phyloP scores from a whole-genome alignment of 1,140 invertebrate species.

The Polypedilum pembai region DNA sequence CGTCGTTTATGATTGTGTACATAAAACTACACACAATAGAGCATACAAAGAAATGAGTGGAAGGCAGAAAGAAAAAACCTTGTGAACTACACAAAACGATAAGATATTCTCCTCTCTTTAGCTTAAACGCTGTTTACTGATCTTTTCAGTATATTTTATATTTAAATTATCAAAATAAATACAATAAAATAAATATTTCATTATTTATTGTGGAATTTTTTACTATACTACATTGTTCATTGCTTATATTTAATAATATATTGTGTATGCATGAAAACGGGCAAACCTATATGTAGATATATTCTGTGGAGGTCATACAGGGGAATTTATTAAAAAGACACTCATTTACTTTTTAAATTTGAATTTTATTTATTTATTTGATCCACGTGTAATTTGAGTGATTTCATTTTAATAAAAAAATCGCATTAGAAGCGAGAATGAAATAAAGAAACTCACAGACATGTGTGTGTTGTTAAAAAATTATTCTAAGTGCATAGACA shows the following conservation, averaged over 20 bases:
- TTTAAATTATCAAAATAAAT: slow-evolving; percentile 27
- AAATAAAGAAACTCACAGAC: too few relatives aligned
- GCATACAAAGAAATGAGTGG: background rate
- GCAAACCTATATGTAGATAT: background rate
- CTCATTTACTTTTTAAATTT: too few relatives aligned
- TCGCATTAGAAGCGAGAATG: too few relatives aligned
- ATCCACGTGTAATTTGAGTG: background rate
- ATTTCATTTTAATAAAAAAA: background rate
- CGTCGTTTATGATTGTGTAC: background rate
- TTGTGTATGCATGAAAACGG: background rate
- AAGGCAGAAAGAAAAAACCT: slow-evolving; percentile 15
- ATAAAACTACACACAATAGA: background rate
- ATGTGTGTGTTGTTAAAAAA: too few relatives aligned
- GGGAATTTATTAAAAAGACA: background rate
- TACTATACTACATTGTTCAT: slow-evolving; percentile 1
- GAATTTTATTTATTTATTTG: background rate
- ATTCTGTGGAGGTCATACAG: background rate
- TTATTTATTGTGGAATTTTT: slow-evolving; percentile 24
- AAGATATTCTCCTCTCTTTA: background rate
- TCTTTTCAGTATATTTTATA: slow-evolving; percentile 11
- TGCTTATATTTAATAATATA: background rate
- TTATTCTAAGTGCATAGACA: too few relatives aligned
- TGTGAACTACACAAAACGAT: slow-evolving; percentile 8
- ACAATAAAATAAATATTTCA: slow-evolving; percentile 26
- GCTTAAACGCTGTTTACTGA: background rate